These are phyloP conservation scores for Sciurus carolinensis DNA, from an alignment of 2,797 vertebrate species.

Conservation along the genomic window DNA sequence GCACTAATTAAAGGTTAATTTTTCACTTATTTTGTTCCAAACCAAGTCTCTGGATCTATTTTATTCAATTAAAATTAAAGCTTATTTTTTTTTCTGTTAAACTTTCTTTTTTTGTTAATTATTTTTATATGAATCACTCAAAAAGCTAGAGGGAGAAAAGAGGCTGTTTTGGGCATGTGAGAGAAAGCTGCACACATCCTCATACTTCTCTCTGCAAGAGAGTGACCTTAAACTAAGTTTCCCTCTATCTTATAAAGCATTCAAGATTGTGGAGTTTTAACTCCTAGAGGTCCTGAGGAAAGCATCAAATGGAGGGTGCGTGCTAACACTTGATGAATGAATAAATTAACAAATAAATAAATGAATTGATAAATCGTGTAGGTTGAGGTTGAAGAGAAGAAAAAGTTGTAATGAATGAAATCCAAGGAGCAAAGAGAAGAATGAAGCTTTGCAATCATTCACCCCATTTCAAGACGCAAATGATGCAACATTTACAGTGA, in stretches of 20 bases:
- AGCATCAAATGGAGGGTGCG: background rate
- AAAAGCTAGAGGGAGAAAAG: background rate
- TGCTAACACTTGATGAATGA: background rate
- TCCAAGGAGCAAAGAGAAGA: background rate
- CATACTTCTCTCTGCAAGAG: background rate
- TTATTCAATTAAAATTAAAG: background rate
- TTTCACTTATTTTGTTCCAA: background rate
- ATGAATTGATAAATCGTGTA: background rate
- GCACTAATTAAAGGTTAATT: background rate
- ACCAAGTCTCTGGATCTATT: background rate
- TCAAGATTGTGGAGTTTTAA: background rate
- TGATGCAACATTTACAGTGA: background rate
- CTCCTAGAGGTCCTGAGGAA: background rate
- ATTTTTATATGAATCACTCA: background rate
- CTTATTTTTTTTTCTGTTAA: conserved; percentile 12
- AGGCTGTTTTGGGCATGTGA: background rate
- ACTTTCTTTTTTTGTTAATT: background rate
- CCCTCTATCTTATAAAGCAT: background rate
- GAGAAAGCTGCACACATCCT: background rate
- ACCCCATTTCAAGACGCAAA: background rate
- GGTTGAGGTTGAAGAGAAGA: background rate
- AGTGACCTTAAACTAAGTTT: background rate
- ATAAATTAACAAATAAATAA: background rate
- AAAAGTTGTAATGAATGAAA: background rate
- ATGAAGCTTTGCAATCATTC: background rate